Percentiles rank a stretch among this genome's conserved stretches.
Conservation (phyloP, 2,797 vertebrate genomes). For the Trematomus bernacchii region DNA sequence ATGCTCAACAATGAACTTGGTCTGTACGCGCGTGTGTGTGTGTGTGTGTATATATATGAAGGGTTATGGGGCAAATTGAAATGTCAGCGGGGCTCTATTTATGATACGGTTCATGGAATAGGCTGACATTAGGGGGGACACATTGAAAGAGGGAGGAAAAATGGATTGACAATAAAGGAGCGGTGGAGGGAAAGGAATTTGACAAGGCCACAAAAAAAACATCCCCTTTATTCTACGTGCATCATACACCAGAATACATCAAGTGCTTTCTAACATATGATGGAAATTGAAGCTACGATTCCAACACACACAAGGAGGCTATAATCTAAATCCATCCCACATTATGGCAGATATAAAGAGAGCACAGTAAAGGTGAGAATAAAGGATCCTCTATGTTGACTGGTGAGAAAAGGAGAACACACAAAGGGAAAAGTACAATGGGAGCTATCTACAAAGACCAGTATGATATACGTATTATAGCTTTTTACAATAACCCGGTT, state of each 20-base stretch:
- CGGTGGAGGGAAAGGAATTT: constrained; percentile 3
- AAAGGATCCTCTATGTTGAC: constrained; percentile 1
- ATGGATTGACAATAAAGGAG: constrained; percentile 41
- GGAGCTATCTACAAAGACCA: constrained; percentile 1
- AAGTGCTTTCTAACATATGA: constrained; percentile 14
- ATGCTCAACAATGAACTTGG: constrained; percentile 64
- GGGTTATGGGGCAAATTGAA: constrained; percentile 75
- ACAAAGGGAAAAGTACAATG: constrained; percentile 10
- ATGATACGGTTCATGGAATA: constrained; percentile 61
- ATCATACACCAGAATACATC: too few relatives aligned
- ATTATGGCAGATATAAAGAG: not conserved
- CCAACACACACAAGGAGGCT: not conserved
- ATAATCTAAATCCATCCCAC: not conserved
- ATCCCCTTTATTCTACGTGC: not conserved
- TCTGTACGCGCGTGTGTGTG: constrained; percentile 13
- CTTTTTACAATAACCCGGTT: constrained; percentile 6
- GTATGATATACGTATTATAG: not conserved
- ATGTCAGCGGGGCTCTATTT: constrained; percentile 75
- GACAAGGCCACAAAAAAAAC: constrained; percentile 20
- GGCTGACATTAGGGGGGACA: constrained; percentile 59
- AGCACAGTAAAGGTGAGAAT: constrained; percentile 1
- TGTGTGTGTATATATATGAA: constrained; percentile 44
- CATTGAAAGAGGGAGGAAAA: constrained; percentile 41
- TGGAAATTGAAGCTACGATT: not conserved
- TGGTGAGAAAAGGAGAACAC: constrained; percentile 18